Evolutionary conservation across 2,113 vertebrate species (phyloP), one percentile per base, ranked within the genome.

Genomic region (Scophthalmus maximus): DNA sequence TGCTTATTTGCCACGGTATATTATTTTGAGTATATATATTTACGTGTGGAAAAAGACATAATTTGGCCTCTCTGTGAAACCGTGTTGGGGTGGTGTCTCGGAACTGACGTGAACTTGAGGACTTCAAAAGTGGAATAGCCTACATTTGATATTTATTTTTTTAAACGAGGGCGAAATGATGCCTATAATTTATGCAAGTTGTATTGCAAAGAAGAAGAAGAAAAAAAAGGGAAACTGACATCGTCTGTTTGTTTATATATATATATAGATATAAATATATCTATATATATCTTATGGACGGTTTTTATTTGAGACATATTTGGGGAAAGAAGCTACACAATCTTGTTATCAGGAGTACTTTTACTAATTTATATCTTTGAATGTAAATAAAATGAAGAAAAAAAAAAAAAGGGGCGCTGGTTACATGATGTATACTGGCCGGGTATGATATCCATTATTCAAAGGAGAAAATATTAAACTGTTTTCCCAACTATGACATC

Each of bases 111-210:
- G 93, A 96, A 95, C 94, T 94, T 92, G 93, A 95, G 95, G 95
- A 95, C 94, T 95, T 95, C 94, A 94, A 96, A n/a, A 96, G 95
- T 96, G 95, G 93, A 97, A 95, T 95, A 90, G 85, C 88, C 87
- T 91, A 98, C 95, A 98, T 99, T 99, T 99, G 96, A 98, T 98
- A 99, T 99, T 99, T 99, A 99, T 99, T 99, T 99, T 99, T 99
- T 94, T 98, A 98, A 91, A 97, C 78, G 86, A 96, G 90, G 95
- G 95, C 95, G 94, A 88, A 78, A 88, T 87, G 95, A 92, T 92
- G 96, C 95, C 96, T 96, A 94, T 98, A 95, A 98, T 97, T 97
- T 98, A 98, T 99, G 97, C 97, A 99, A 99, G 98, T 99, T 99
- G 95, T 99, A 99, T 98, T 99, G 98, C 98, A 99, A 72, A 40